phyloP scores from a whole-genome alignment of 2,797 vertebrate genomes.

The Coregonus sp. region DNA sequence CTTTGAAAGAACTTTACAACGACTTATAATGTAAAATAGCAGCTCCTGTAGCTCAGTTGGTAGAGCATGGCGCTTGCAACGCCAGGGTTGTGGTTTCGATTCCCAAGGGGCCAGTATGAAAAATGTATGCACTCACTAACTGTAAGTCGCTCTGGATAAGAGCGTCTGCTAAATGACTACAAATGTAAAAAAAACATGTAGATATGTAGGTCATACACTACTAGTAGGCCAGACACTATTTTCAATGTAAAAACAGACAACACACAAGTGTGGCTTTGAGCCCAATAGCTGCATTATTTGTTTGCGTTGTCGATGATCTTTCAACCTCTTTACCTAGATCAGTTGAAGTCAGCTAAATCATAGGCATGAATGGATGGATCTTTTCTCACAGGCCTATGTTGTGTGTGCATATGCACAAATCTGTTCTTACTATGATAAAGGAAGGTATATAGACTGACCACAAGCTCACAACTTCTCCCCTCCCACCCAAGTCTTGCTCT shows the following conservation, averaged over 20 bases:
- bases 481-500: conserved; percentile 41
- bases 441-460: neutral
- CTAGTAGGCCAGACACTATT: neutral
- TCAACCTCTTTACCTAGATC: neutral
- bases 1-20: too few relatives aligned
- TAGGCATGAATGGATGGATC: neutral
- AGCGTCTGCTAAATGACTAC: too few relatives aligned
- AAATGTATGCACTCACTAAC: too few relatives aligned
- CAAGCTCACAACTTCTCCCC: conserved; percentile 24
- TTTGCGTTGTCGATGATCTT: neutral
- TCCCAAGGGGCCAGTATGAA: too few relatives aligned
- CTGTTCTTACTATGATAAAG: neutral
- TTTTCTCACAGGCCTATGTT: neutral
- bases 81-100: too few relatives aligned
- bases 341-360: neutral
- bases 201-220: neutral
- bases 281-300: conserved; percentile 15
- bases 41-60: too few relatives aligned
- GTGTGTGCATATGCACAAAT: neutral
- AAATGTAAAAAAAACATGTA: neutral
- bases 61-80: too few relatives aligned
- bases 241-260: conserved; percentile 1
- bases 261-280: conserved; percentile 14
- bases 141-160: too few relatives aligned
- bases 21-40: too few relatives aligned